Percentiles rank a stretch among this genome's conserved stretches.
Conservation (phyloP, 2,888 invertebrate species). For the Stenchaetothrips biformis region DNA sequence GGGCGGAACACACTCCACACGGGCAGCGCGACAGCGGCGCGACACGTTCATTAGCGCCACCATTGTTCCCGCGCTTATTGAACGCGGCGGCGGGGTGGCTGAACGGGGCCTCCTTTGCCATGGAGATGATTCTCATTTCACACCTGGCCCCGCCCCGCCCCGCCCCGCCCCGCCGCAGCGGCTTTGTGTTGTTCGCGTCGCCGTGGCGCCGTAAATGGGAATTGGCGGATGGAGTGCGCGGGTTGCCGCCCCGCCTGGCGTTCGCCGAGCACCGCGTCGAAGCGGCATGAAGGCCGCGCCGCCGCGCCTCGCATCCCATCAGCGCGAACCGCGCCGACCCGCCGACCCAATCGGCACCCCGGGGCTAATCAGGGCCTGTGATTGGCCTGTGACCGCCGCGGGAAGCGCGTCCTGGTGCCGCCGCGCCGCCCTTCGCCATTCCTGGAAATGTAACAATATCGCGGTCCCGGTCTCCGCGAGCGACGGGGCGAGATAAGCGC, state of each 20-base stretch:
- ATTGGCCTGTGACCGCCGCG: too few species aligned
- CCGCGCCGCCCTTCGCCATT: not conserved
- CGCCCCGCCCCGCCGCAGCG: not conserved
- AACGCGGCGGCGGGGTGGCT: not conserved
- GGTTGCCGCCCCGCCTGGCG: not conserved
- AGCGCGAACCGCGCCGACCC: not conserved
- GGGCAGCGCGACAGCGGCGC: not conserved
- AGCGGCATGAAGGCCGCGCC: not conserved
- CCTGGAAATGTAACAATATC: not conserved
- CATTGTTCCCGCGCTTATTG: slow-evolving; percentile 12
- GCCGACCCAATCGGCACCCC: too few species aligned
- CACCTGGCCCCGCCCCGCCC: not conserved
- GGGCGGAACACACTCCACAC: not conserved
- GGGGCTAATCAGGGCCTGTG: too few species aligned
- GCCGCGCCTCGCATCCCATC: not conserved
- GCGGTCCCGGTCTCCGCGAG: not conserved
- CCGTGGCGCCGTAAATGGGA: not conserved
- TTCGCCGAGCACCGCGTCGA: not conserved
- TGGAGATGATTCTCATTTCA: slow-evolving; percentile 11
- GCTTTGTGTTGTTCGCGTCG: not conserved
- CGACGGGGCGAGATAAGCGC: not conserved
- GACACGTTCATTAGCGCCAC: not conserved
- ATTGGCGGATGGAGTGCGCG: not conserved
- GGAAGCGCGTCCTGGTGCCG: not conserved
- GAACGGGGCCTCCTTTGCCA: not conserved